Conservation (phyloP, 2,113 vertebrate genomes). For the Xiphias gladius region DNA sequence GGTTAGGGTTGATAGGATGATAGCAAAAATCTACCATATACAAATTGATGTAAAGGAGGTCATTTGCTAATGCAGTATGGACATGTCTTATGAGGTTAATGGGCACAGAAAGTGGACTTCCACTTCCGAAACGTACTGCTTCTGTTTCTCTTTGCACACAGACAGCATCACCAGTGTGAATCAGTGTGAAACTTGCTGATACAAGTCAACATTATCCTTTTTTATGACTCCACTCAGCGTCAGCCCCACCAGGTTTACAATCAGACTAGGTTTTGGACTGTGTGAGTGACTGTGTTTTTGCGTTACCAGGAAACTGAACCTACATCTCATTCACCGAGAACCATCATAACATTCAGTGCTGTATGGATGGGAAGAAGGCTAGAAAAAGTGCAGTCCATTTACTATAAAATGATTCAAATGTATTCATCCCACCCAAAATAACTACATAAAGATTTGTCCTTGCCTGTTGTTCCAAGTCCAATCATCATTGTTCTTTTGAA, state of each 20-base stretch:
- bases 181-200: slow-evolving; percentile 4
- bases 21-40: too few species aligned
- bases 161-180: neutral
- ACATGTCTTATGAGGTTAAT: too few species aligned
- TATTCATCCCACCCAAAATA: neutral
- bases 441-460: neutral
- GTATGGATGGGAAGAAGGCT: too few species aligned
- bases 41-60: too few species aligned
- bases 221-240: neutral
- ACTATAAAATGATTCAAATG: neutral
- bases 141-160: neutral
- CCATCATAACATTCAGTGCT: neutral
- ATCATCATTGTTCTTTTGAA: neutral
- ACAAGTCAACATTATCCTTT: neutral
- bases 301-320: neutral
- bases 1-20: neutral
- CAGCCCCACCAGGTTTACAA: neutral
- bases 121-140: neutral
- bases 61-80: too few species aligned
- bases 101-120: too few species aligned
- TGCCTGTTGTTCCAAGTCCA: too few species aligned
- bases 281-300: neutral
- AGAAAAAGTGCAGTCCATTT: too few species aligned
- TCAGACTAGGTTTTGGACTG: neutral
- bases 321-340: neutral